Base-by-base conservation (phyloP, 1,140 invertebrate genomes). In the Gonioctena quinquepunctata region DNA sequence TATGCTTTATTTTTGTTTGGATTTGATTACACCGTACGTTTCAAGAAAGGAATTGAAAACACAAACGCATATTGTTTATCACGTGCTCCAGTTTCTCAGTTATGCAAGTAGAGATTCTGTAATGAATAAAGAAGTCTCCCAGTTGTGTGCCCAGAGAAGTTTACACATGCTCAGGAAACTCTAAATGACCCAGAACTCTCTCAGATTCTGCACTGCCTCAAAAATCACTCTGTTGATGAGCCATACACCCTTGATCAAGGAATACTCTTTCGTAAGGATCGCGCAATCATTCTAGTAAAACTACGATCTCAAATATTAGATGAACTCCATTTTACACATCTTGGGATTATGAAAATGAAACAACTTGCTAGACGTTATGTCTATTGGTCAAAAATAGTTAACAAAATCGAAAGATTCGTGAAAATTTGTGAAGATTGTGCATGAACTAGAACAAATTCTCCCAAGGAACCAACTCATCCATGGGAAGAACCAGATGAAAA, bases 401-500 rank as follows among this genome's bases (percentile, higher is more conserved):
- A n/a, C n/a, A n/a, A n/a, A n/a, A n/a, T n/a, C n/a, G n/a, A n/a
- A n/a, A n/a, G n/a, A n/a, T n/a, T n/a, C n/a, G n/a, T n/a, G n/a
- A n/a, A n/a, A n/a, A n/a, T n/a, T n/a, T 33, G 28, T 33, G n/a
- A 33, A 11, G n/a, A 7, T 33, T 33, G 28, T 33, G n/a, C n/a
- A 11, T 33, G 28, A 33, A 33, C n/a, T 33, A n/a, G 8, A 33
- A 33, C 13, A 33, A 33, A 33, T 11, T 3, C 7, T 8, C 28
- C 8, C n/a, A 3, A 33, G 3, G 8, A 7, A 2, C 28, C 8
- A 33, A n/a, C 8, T 11, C 8, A 13, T 33, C 8, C 1, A 18
- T 82, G 78, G 81, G 74, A 78, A 16, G 11, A 54, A 59, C 76
- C 82, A 49, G 59, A 28, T 19, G 23, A 71, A 23, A 75, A 77